Evolutionary conservation across 2,113 vertebrate species (phyloP), one percentile per base, ranked within the genome.

Genomic region (Onychostoma macrolepis): DNA sequence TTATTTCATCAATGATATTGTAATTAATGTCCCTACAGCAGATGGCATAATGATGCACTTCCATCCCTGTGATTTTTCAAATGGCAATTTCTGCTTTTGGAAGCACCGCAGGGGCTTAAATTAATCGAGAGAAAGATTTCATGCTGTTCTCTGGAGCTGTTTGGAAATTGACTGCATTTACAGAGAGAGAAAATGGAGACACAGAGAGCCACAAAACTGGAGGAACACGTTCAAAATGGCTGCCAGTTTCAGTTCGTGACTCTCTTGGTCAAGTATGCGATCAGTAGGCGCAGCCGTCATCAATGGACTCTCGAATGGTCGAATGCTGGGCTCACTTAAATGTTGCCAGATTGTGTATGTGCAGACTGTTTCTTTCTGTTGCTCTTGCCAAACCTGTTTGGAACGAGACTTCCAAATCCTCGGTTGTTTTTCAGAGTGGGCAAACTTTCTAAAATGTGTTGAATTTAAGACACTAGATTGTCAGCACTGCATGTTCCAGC

Each of bases 11-110:
- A 36, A 86, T 48, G 45, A 72, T 79, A 87, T 67, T 85, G 85
- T 92, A 90, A 91, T 88, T 88, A 90, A 80, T 26, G 50, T 79
- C 74, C 83, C 56, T 86, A 28, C 21, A 10, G 85, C 85, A 79
- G 75, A 63, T 74, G 61, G 75, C 85, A 78, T 71, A 85, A 85
- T 87, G 87, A 86, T 75, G 74, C 28, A 65, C 45, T 71, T 87
- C 84, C 76, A 38, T 45, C 87, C 87, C 67, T 85, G 84, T 89
- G 41, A 38, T 77, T 53, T 84, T 80, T 88, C 69, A 85, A 88
- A 90, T 69, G 83, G 82, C 79, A 80, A 86, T 92, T 87, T 87
- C 90, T 88, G 89, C 78, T 71, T 91, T 89, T 89, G 56, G 85
- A 81, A 28, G 71, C 72, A 83, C 85, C 75, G 79, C 79, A 76